Conservation (phyloP, 2,888 invertebrate genomes). For the Synergus umbraculus region DNA sequence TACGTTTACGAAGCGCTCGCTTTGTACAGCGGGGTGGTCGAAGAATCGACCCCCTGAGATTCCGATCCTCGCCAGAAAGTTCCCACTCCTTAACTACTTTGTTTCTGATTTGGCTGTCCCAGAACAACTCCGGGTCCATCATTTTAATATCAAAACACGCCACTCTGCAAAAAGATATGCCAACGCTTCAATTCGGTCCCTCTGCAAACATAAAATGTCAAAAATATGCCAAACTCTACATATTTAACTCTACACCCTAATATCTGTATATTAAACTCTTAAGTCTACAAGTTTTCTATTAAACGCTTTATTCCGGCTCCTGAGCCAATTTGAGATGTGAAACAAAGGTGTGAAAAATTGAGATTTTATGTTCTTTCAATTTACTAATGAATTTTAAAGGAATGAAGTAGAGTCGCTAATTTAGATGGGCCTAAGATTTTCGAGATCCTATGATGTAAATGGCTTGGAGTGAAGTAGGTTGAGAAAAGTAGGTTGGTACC, state of each 20-base stretch:
- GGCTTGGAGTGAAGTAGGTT: neutral
- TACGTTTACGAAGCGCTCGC: conserved; percentile 68
- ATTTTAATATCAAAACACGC: conserved; percentile 39
- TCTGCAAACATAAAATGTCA: too few species aligned
- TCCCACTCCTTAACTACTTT: conserved; percentile 34
- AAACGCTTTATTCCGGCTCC: too few species aligned
- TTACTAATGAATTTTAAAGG: too few species aligned
- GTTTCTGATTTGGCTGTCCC: conserved; percentile 28
- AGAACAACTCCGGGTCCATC: conserved; percentile 19
- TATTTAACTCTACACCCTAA: too few species aligned
- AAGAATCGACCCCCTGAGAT: conserved; percentile 66
- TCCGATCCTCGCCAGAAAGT: conserved; percentile 45
- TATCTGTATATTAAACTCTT: too few species aligned
- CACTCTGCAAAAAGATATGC: neutral
- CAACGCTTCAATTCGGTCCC: neutral
- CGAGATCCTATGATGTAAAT: neutral
- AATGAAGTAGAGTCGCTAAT: too few species aligned
- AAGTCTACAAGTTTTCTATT: too few species aligned
- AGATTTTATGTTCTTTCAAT: too few species aligned
- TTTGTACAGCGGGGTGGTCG: conserved; percentile 66
- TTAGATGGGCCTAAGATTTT: neutral
- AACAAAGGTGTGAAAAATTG: too few species aligned
- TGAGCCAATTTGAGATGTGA: too few species aligned
- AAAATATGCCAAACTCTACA: too few species aligned
- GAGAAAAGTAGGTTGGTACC: neutral